Evolutionary conservation across 1,140 invertebrate species (phyloP).

Genomic region (Hestina assimilis): DNA sequence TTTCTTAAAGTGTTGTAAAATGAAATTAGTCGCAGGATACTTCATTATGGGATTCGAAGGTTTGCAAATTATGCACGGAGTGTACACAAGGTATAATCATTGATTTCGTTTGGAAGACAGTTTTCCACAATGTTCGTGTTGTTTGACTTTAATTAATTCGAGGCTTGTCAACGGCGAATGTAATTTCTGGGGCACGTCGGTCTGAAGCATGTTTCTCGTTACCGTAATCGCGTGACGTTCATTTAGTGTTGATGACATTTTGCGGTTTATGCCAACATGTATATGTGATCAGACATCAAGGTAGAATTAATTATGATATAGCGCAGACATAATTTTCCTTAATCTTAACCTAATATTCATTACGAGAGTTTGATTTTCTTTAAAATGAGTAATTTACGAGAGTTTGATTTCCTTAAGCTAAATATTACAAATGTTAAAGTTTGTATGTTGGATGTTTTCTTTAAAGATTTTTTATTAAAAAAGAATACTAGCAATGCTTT

Average conservation of each 20-base stretch:
- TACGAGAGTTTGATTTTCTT: too few species aligned
- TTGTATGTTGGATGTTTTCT: too few species aligned
- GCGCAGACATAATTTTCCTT: not conserved
- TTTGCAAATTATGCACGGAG: too few species aligned
- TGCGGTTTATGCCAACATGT: conserved; percentile 9
- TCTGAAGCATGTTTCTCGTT: conserved; percentile 67
- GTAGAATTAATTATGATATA: conserved; percentile 7
- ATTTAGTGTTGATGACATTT: conserved; percentile 39
- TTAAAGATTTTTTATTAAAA: too few species aligned
- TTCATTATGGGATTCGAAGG: too few species aligned
- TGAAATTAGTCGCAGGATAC: too few species aligned
- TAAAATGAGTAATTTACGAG: too few species aligned
- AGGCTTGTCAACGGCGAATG: conserved; percentile 70
- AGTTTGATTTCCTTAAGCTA: too few species aligned
- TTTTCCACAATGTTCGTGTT: conserved; percentile 69
- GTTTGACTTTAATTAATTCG: conserved; percentile 76
- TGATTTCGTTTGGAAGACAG: conserved; percentile 69
- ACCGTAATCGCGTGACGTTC: conserved; percentile 61
- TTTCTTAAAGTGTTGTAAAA: too few species aligned
- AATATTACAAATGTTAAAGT: too few species aligned
- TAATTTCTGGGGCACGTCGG: conserved; percentile 61
- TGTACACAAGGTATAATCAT: conserved; percentile 64
- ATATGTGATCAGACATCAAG: conserved; percentile 12
- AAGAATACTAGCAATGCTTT: too few species aligned
- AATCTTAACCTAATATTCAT: not conserved